These are phyloP conservation scores for Pseudochromis fuscus DNA, from an alignment of 2,797 vertebrate genomes.

Conservation along the genomic window DNA sequence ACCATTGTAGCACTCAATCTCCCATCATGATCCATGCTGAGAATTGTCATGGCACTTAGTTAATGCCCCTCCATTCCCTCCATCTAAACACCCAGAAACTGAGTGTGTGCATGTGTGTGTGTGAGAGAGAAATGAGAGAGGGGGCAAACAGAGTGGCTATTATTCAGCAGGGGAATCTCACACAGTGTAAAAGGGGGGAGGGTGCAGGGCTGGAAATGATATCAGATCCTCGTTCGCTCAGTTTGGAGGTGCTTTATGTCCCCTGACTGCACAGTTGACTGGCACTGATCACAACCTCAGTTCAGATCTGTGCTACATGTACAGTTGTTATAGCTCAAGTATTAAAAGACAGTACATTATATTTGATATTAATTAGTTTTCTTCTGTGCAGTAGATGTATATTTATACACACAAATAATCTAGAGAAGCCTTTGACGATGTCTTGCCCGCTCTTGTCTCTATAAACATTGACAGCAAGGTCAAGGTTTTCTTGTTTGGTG, in stretches of 20 bases:
- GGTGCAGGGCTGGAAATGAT: constrained; percentile 58
- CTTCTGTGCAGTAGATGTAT: not conserved
- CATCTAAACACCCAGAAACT: constrained; percentile 11
- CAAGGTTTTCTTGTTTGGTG: constrained; percentile 59
- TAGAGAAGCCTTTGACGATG: accelerated
- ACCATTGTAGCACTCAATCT: constrained; percentile 74
- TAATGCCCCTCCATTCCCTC: constrained; percentile 52
- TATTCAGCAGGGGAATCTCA: constrained; percentile 73
- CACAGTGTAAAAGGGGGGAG: constrained; percentile 59
- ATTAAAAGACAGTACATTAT: not conserved
- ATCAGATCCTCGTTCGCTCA: constrained; percentile 63
- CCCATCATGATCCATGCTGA: constrained; percentile 77
- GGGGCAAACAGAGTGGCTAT: constrained; percentile 72
- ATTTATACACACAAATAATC: constrained; percentile 1
- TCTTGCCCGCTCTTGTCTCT: not conserved
- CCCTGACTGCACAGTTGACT: constrained; percentile 33
- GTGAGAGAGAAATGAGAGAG: constrained; percentile 24
- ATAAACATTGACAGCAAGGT: constrained; percentile 34
- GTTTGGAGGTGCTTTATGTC: constrained; percentile 34
- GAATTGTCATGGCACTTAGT: constrained; percentile 81
- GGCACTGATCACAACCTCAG: constrained; percentile 22
- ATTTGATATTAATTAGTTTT: not conserved
- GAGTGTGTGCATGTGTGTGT: constrained; percentile 16
- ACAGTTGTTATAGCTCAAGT: not conserved
- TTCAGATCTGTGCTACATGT: constrained; percentile 8